Base-by-base conservation (phyloP, 2,888 invertebrate genomes). In the Allolobophora icterica region DNA sequence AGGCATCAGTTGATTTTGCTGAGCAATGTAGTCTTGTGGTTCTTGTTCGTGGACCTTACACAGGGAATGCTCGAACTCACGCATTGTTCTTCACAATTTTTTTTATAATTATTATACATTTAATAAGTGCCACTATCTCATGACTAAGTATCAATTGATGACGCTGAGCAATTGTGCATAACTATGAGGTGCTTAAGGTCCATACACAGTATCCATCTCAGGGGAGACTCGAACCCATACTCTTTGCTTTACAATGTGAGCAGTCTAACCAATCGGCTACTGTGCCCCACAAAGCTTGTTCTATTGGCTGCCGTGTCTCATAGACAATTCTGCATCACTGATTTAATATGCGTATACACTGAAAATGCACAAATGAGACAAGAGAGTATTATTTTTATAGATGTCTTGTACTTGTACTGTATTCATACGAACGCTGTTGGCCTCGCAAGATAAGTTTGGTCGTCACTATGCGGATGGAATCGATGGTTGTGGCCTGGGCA, bases 401-500 rank as follows among this genome's bases (percentile, higher is more conserved):
- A 35, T 34, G 19, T 38, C 87, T 35, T 87, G 87, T 38, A 34
- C 21, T 5, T 35, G 45, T 19, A 34, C 21, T 21, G 35, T 87
- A 5, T 87, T 87, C 24, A 19, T 87, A 33, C 34, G 38, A 35
- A 35, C 35, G 87, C 87, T 87, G 87, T 35, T 87, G 87, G 19
- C 87, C 35, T 34, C 87, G 6, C 87, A 87, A 38, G 38, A 87
- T 30, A 87, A 87, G 38, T 87, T 87, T 87, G 87, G 87, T 87
- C 87, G 24, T 24, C 87, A 87, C 38, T 87, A 34, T 24, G 87
- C 87, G 0, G 87, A 87, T 87, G 87, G 87, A 87, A 34, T 87
- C 19, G 87, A 87, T 87, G 87, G 87, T 8, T 87, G 87, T 87
- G 87, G 87, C 15, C 87, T 87, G 24, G 34, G n/a, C 24, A 34